Conservation (phyloP, 2,113 vertebrate species). For the Cryptomyrus ogoouensis region DNA sequence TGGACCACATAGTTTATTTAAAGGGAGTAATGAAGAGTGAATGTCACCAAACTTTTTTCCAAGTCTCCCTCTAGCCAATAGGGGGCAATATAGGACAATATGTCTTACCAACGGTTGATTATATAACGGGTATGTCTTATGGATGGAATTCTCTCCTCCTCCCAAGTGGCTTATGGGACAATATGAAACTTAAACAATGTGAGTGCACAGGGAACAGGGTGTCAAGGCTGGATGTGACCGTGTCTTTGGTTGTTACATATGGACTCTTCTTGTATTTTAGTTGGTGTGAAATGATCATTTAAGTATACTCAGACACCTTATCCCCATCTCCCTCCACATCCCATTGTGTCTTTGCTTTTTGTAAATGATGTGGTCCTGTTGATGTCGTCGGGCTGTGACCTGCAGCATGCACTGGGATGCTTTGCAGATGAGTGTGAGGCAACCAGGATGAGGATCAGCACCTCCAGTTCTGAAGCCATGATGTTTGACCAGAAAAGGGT, state of each 20-base stretch:
- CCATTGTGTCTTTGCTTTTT: background rate
- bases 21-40: background rate
- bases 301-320: background rate
- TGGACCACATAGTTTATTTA: background rate
- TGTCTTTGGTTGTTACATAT: constrained; percentile 68
- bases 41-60: background rate
- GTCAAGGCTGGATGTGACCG: constrained; percentile 72
- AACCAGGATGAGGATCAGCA: no score
- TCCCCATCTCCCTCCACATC: background rate
- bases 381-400: no score
- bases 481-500: no score
- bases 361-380: no score
- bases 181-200: constrained; percentile 70
- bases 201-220: constrained; percentile 66
- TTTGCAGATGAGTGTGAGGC: no score
- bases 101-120: background rate
- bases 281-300: background rate
- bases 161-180: constrained; percentile 70
- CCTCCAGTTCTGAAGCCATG: no score
- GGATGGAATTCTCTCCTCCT: constrained; percentile 5
- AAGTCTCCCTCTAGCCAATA: background rate
- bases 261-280: constrained; percentile 63
- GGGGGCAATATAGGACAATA: background rate
- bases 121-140: background rate
- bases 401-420: no score